Evolutionary conservation across 2,888 invertebrate species (phyloP).

Genomic region (Torymus auratus): DNA sequence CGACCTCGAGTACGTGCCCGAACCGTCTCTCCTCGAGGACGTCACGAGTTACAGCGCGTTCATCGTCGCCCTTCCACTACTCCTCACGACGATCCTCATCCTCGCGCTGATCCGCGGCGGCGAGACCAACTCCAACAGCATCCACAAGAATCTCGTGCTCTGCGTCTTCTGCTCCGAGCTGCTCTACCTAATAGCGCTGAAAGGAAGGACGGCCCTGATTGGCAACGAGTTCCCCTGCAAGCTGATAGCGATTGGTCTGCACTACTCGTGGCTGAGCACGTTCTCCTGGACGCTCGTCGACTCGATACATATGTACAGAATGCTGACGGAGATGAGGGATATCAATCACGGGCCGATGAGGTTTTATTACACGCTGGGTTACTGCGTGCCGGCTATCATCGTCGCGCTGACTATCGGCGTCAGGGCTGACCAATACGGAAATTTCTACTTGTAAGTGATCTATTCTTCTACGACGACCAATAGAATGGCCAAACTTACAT

Average conservation of each 20-base stretch:
- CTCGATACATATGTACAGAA: constrained; percentile 93
- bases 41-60: constrained; percentile 94
- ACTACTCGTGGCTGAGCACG: constrained; percentile 94
- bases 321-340: constrained; percentile 96
- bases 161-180: constrained; percentile 92
- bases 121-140: constrained; percentile 94
- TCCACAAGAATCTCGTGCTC: constrained; percentile 94
- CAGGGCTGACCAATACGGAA: constrained; percentile 96
- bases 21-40: constrained; percentile 90
- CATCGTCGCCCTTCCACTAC: constrained; percentile 87
- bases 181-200: constrained; percentile 91
- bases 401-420: constrained; percentile 95
- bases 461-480: too few relatives aligned
- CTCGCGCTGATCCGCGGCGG: constrained; percentile 90
- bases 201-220: constrained; percentile 87
- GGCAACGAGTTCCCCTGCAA: constrained; percentile 94
- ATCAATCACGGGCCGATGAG: constrained; percentile 96
- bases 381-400: constrained; percentile 93
- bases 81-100: constrained; percentile 88
- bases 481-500: too few relatives aligned
- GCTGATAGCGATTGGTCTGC: constrained; percentile 91
- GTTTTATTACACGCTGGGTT: constrained; percentile 94
- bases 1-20: constrained; percentile 92
- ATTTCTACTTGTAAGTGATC: constrained; percentile 90
- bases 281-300: constrained; percentile 96